These are phyloP conservation scores for Siphamia tubifer DNA, from an alignment of 2,113 vertebrate species.

Conservation along the genomic window DNA sequence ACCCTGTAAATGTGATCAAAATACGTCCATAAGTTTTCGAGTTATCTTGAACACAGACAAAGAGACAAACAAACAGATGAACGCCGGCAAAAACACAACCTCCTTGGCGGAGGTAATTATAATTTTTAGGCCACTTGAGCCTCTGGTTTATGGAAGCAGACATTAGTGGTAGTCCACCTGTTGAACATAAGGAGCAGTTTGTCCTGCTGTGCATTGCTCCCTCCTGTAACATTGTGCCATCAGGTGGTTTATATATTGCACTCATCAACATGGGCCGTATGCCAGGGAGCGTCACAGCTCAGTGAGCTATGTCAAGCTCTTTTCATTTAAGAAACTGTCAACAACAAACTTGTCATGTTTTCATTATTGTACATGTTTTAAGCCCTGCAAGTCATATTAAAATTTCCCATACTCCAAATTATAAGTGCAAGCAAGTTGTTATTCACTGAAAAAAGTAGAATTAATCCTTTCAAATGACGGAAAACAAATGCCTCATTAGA, in stretches of 20 bases:
- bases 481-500: conserved; percentile 2
- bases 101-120: too few relatives aligned
- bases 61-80: too few relatives aligned
- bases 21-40: too few relatives aligned
- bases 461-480: background rate
- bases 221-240: conserved; percentile 27
- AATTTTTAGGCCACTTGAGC: conserved; percentile 47
- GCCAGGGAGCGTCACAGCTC: conserved; percentile 12
- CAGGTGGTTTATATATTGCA: conserved; percentile 17
- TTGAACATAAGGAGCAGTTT: conserved; percentile 36
- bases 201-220: conserved; percentile 1
- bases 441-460: background rate
- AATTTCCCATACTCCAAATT: background rate
- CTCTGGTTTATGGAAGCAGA: conserved; percentile 36
- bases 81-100: too few relatives aligned
- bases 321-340: conserved; percentile 8
- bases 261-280: conserved; percentile 14
- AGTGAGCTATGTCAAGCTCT: background rate
- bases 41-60: too few relatives aligned
- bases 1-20: too few relatives aligned
- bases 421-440: background rate
- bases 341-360: background rate
- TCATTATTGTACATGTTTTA: conserved; percentile 8
- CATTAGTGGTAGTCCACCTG: conserved; percentile 31
- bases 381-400: background rate